These are phyloP conservation scores for Lasaia peninsularis DNA, from an alignment of 1,140 invertebrate genomes.

Conservation along the genomic window DNA sequence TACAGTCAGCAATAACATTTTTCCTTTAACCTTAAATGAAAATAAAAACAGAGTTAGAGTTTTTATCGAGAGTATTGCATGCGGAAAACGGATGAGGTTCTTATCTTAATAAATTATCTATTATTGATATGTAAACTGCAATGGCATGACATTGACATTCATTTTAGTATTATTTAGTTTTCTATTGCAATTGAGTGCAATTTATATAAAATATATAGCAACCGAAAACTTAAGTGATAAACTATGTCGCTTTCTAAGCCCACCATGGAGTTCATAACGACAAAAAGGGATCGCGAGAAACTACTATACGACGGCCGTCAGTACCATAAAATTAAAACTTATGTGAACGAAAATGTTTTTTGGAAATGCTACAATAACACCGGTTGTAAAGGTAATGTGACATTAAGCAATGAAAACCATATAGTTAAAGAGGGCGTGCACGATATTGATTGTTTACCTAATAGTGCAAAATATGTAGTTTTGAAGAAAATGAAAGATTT, in stretches of 20 bases:
- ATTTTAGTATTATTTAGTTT: not conserved
- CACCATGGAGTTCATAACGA: not conserved
- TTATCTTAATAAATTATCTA: not conserved
- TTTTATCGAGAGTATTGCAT: not conserved
- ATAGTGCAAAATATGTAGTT: not conserved
- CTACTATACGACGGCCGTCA: constrained; percentile 2
- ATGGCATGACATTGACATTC: not conserved
- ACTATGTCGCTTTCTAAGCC: not conserved
- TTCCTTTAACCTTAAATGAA: not conserved
- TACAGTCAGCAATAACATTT: not conserved
- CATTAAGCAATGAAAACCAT: not conserved
- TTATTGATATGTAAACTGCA: not conserved
- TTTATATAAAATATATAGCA: not conserved
- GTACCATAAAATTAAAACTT: constrained; percentile 4
- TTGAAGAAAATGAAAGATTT: not conserved
- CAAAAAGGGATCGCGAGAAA: constrained; percentile 1
- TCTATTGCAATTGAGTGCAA: not conserved
- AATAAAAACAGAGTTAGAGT: not conserved
- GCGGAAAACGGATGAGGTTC: not conserved
- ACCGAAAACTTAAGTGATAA: not conserved
- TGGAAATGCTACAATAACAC: constrained; percentile 2
- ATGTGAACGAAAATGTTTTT: constrained; percentile 3
- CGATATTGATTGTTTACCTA: not conserved
- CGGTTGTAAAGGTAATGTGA: not conserved
- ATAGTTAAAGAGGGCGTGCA: not conserved